Evolutionary conservation across 2,888 invertebrate genomes (phyloP).

Genomic region (Xestia sexstrigata): DNA sequence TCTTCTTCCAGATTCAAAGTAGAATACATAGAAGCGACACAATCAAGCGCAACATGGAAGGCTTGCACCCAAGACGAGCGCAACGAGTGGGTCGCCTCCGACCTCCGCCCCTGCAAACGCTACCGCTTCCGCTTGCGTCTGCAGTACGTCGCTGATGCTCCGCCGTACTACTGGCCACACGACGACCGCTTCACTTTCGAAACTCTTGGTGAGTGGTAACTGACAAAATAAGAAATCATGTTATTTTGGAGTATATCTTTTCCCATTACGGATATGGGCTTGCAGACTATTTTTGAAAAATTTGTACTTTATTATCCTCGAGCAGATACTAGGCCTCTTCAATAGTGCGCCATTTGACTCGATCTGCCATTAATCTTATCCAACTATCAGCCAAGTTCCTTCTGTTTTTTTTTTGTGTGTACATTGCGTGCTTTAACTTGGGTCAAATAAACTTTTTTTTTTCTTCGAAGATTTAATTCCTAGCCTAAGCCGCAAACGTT

Average conservation of each 20-base stretch:
- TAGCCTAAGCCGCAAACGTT: background rate
- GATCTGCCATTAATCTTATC: background rate
- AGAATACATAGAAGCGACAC: conserved; percentile 88
- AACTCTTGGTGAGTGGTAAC: conserved; percentile 91
- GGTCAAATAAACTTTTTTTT: background rate
- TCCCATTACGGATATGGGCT: background rate
- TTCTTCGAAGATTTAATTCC: background rate
- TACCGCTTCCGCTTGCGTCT: conserved; percentile 94
- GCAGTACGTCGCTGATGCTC: conserved; percentile 91
- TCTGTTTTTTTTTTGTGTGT: background rate
- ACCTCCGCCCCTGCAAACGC: conserved; percentile 93
- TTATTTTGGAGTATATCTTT: background rate
- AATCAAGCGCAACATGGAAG: conserved; percentile 79
- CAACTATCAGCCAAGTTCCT: background rate
- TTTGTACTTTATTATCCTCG: background rate
- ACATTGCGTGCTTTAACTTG: background rate
- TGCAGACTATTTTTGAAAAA: background rate
- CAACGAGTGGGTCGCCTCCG: conserved; percentile 80
- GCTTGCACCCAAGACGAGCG: conserved; percentile 70
- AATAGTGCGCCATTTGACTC: background rate
- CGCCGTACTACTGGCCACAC: conserved; percentile 93
- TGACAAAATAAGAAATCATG: background rate
- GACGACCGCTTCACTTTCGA: conserved; percentile 93
- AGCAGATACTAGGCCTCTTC: background rate
- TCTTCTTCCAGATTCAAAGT: conserved; percentile 75